Percentiles rank a stretch among this genome's conserved stretches.
These are phyloP conservation scores for Taxidea taxus DNA, from an alignment of 2,113 vertebrate species.

Conservation along the genomic window DNA sequence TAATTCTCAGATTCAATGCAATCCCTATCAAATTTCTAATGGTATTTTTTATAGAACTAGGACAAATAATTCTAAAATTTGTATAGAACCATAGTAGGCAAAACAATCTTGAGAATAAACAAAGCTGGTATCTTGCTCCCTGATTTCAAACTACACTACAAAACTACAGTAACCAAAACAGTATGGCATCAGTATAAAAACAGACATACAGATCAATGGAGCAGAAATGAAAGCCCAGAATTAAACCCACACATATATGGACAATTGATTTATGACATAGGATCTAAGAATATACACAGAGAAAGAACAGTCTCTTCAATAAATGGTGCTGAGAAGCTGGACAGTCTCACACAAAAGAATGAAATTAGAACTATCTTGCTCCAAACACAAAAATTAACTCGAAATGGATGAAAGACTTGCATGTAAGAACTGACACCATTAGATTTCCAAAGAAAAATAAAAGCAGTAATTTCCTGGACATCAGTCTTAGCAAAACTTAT, in stretches of 20 bases:
- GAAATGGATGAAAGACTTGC: neutral
- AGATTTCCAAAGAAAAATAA: neutral
- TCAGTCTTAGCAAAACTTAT: neutral
- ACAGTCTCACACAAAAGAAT: neutral
- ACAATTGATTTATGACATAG: neutral
- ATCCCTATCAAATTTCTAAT: neutral
- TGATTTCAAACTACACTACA: neutral
- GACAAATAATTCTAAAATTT: neutral
- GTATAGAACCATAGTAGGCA: neutral
- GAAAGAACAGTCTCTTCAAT: neutral
- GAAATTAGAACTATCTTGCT: neutral
- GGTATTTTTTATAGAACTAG: neutral
- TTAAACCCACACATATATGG: neutral
- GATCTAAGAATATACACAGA: neutral
- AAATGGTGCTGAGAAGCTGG: neutral
- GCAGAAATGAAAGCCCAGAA: neutral
- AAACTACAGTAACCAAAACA: neutral
- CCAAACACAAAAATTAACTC: neutral
- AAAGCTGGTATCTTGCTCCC: neutral
- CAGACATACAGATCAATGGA: neutral
- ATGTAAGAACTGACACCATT: neutral
- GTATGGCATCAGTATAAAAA: neutral
- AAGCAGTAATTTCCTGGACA: neutral
- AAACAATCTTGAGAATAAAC: neutral
- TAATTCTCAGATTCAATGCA: neutral